Percentiles rank a stretch among this genome's conserved stretches.
These are phyloP conservation scores for Rynchops niger DNA, from an alignment of 2,113 vertebrate genomes.

Conservation along the genomic window DNA sequence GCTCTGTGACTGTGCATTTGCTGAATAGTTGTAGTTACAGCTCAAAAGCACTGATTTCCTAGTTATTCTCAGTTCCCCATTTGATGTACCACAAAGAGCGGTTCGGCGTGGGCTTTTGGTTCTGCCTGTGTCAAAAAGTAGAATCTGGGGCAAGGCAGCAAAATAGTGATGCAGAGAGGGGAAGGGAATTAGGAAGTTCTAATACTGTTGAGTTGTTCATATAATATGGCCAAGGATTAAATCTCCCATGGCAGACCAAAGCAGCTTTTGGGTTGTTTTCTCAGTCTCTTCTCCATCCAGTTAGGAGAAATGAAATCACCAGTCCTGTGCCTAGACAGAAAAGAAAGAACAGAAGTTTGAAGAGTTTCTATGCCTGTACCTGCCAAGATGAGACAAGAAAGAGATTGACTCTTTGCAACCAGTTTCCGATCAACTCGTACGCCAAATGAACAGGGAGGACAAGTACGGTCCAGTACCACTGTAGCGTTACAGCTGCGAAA, in stretches of 20 bases:
- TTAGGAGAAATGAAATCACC: not conserved
- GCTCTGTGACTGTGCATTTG: not conserved
- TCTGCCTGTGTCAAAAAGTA: not conserved
- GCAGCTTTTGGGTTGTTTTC: not conserved
- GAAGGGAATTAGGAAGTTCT: not conserved
- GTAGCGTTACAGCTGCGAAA: not conserved
- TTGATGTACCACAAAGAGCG: not conserved
- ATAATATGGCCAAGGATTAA: not conserved
- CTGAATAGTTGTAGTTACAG: not conserved
- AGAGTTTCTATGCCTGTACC: not conserved
- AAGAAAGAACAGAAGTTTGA: not conserved
- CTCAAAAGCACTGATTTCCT: not conserved
- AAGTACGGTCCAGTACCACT: not conserved
- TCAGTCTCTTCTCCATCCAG: not conserved
- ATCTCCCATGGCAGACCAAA: not conserved
- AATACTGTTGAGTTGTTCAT: not conserved
- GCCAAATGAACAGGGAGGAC: not conserved
- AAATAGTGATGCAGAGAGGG: not conserved
- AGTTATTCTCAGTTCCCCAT: not conserved
- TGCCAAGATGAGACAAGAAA: not conserved
- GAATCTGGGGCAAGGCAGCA: not conserved
- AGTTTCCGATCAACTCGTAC: not conserved
- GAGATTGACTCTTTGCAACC: not conserved
- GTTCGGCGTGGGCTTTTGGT: not conserved
- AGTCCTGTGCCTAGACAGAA: not conserved